Conservation (phyloP, 2,888 invertebrate species). For the Megalurothrips usitatus region DNA sequence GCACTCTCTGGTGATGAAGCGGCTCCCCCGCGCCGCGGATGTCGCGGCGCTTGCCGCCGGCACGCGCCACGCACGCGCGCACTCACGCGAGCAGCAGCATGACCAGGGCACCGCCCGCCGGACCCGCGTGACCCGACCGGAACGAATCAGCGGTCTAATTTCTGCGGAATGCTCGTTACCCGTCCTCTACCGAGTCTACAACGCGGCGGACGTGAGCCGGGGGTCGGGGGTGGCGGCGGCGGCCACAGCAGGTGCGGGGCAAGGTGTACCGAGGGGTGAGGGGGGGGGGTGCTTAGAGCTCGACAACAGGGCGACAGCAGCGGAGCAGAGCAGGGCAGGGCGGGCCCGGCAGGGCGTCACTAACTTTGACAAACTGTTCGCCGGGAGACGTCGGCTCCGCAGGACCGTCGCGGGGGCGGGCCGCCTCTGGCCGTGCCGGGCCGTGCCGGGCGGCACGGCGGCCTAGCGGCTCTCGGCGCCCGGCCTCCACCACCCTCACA, state of each 20-base stretch:
- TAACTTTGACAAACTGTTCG: slow-evolving; percentile 6
- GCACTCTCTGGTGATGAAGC: too few species aligned
- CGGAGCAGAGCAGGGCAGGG: background rate
- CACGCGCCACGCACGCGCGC: too few species aligned
- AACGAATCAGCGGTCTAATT: too few species aligned
- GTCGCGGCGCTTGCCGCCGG: too few species aligned
- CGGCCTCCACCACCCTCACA: background rate
- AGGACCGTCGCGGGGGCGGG: background rate
- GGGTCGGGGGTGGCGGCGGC: background rate
- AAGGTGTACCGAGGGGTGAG: background rate
- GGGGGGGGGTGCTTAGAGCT: background rate
- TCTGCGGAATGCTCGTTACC: too few species aligned
- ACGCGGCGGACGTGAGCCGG: background rate
- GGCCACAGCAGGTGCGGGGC: background rate
- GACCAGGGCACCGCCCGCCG: too few species aligned
- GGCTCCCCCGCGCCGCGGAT: too few species aligned
- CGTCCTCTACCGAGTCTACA: too few species aligned
- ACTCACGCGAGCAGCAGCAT: too few species aligned
- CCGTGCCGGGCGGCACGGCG: background rate
- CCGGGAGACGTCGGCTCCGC: too few species aligned
- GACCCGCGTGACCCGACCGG: too few species aligned
- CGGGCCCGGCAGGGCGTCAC: background rate
- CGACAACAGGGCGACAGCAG: too few species aligned
- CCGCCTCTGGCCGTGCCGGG: background rate
- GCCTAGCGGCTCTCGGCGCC: background rate